These are phyloP conservation scores for Acanthiza pusilla DNA, from an alignment of 2,797 vertebrate species.

Conservation along the genomic window DNA sequence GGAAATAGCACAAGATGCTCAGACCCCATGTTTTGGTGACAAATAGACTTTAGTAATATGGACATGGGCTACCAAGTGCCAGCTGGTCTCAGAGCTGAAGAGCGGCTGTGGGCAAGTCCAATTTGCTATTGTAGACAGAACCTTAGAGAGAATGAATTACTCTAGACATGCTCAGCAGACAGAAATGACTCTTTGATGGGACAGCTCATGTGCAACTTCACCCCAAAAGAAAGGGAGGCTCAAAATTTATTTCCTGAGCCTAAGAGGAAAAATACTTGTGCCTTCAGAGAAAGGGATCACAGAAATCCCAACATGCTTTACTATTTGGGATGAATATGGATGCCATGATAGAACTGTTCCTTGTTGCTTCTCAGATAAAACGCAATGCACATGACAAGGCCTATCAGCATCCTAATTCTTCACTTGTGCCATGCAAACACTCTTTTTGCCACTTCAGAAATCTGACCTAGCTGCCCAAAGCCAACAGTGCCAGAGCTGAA, in stretches of 20 bases:
- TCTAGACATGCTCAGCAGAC: accelerated
- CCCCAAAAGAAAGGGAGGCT: background rate
- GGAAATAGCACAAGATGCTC: background rate
- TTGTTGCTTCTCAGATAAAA: background rate
- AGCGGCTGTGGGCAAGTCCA: background rate
- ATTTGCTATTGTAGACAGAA: background rate
- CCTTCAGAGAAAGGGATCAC: background rate
- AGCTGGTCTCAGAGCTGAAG: background rate
- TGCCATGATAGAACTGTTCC: background rate
- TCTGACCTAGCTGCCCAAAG: background rate
- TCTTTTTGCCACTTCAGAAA: background rate
- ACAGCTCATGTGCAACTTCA: background rate
- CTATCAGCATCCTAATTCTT: background rate
- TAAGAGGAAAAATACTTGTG: background rate
- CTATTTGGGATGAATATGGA: background rate
- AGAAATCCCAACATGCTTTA: background rate
- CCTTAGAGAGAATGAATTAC: background rate
- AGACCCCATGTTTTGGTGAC: background rate
- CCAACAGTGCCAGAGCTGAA: background rate
- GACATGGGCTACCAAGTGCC: background rate
- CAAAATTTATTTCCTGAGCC: background rate
- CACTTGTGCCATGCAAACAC: background rate
- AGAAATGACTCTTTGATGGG: background rate
- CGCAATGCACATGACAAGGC: accelerated
- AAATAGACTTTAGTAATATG: background rate